Evolutionary conservation across 2,888 invertebrate species (phyloP), one percentile per base, ranked within the genome.

Genomic region (Frankliniella fusca): DNA sequence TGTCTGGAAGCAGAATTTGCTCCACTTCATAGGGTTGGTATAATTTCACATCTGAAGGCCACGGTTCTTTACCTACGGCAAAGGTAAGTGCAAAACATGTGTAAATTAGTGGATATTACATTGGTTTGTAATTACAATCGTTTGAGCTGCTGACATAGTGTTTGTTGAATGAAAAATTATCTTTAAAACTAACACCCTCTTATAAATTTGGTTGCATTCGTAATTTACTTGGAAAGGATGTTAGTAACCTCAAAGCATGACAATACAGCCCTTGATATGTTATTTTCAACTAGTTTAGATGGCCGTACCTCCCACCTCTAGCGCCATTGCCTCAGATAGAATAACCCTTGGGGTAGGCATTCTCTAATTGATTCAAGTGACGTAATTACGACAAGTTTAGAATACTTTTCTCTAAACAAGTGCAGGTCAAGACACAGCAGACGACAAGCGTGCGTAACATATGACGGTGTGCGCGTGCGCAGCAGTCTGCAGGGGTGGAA

Each of bases 1-100:
- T 96, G 87, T 99, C 98, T 3, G 97, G 95, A 81, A 99, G 89
- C 50, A 98, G 89, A 84, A 98, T 97, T 89, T 99, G 99, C 86
- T 97, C 97, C 50, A 94, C 95, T 88, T 97, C 96, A 87, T 95
- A 95, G 0, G 97, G 97, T 86, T 97, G 96, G 88, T 93, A 97
- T 27, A 98, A 88, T 84, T 92, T 92, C 7, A 95, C 95, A 88
- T 95, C 94, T 85, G 94, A 93, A 0, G 97, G 95, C 97, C 97
- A 97, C 84, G 95, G 94, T 87, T 97, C 97, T 88, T 93, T 93
- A 2, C 94, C 95, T 94, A 88, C 18, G 18, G 15, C 61, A 61
- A 61, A 61, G 0, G 15, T 0, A 61, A n/a, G 7, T 0, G 61
- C 20, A 15, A 61, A 61, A 18, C 0, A 18, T 61, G 15, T 15